Base-by-base conservation (phyloP, 2,888 invertebrate species). In the Pammene fasciana region DNA sequence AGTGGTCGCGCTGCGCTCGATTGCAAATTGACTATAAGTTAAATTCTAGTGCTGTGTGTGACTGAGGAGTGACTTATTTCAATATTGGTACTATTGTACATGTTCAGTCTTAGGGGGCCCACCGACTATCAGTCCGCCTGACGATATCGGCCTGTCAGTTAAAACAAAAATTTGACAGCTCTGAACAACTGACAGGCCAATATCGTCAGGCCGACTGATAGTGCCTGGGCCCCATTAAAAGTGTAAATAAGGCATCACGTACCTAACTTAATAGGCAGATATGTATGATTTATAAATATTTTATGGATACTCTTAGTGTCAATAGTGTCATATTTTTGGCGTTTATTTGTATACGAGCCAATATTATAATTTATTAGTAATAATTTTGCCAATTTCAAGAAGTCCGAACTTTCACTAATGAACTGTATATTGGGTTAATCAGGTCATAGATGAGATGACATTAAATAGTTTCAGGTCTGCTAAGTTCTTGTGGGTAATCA, bases 21-120 rank as follows among this genome's bases (percentile, higher is more conserved):
- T 70, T 48, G 54, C 48, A 70, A 70, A 70, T 70, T 65, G 65
- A 65, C 60, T 60, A 48, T 48, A 54, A 60, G 65, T 57, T 57
- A 62, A 68, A 50, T 36, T 36, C 11, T 50, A n/a, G 61, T 14
- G 9, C 2, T 0, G 50, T 26, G 36, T 34, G 18, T 18, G 18
- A 62, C 50, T 62, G 52, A 41, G 41, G 38, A 11, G 59, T 60
- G 45, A 34, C 13, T 11, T 43, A 11, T 13, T 43, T 61, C n/a
- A 34, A 34, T 34, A 43, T 5, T 43, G 11, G 13, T n/a, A n/a
- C n/a, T n/a, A n/a, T n/a, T n/a, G n/a, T n/a, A n/a, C n/a, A n/a
- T n/a, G n/a, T n/a, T n/a, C n/a, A n/a, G n/a, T n/a, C n/a, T n/a
- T n/a, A n/a, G n/a, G n/a, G n/a, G n/a, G n/a, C n/a, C n/a, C n/a